Base-by-base conservation (phyloP, 2,113 vertebrate genomes). In the Emydocephalus ijimae region DNA sequence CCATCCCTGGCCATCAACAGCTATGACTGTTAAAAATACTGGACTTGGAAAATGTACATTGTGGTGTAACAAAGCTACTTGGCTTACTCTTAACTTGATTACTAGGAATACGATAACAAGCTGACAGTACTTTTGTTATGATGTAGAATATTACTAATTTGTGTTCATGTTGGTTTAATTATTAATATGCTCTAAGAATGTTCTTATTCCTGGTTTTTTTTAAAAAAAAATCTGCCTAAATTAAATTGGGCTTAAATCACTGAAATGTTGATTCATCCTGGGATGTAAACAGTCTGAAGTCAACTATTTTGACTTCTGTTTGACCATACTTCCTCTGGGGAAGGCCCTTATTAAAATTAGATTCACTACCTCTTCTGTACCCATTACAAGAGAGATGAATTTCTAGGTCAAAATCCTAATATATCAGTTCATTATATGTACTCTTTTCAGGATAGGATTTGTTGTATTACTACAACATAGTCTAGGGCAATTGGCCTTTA, bases 91-190 rank as follows among this genome's bases (percentile, higher is more conserved):
- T 94, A 95, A 96, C 94, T 91, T 94, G 92, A 95, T 95, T 96
- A 97, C 94, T 96, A 96, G 86, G 39, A 92, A 90, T 86, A 95
- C 93, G 88, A 92, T 97, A 97, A 97, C 43, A 97, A 96, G 92
- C 95, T 94, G 95, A 97, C 95, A 95, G 96, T 96, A 91, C 94
- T 61, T 96, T 98, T 97, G 97, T 95, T 98, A 89, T 97, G 97
- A 96, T 97, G 96, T 97, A 96, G 97, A 96, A 97, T 98, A 97
- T 98, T 97, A 96, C 97, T 97, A 97, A 97, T 97, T 92, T 98
- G 98, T 98, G 98, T 98, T 98, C 97, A 98, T 98, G 97, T 98
- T 97, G 97, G 95, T 98, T 98, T 98, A 98, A 98, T 98, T 98
- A 98, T 98, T 98, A 97, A 98, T 98, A 97, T 90, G 95, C 97